Base-by-base conservation (phyloP, 2,888 invertebrate species). In the Cynaeus angustus region DNA sequence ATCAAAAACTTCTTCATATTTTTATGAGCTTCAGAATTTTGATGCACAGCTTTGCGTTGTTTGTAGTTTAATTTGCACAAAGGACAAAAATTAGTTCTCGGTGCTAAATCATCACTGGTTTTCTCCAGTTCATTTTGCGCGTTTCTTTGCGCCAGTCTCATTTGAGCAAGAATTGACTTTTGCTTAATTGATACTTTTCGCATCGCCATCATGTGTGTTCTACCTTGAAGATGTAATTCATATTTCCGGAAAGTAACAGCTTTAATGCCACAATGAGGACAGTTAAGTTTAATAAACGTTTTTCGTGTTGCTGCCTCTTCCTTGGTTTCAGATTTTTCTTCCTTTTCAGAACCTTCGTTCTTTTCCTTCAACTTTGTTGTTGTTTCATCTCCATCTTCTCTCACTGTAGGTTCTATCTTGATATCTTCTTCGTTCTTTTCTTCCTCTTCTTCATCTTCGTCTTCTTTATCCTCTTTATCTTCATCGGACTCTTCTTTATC, bases 1-100 rank as follows among this genome's bases (percentile, higher is more conserved):
- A 93, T 91, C 71, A 95, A 86, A 85, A 95, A 94, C 80, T 93
- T 91, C 84, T 93, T 94, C 90, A 95, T 94, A 80, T 92, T 92
- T 84, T 93, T 91, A 81, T 95, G 95, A 30, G 93, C 89, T 77
- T 93, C 92, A 21, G 94, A 93, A 65, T 90, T 86, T 81, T 93
- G 92, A 88, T 95, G 95, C 69, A 92, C 90, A 70, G 91, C 89
- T 80, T 93, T 92, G 16, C 82, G 80, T 71, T 85, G 85, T 68
- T 84, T 85, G 73, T 85, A 85, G 72, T 86, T 86, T 46, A 85
- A 73, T 75, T 85, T 85, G 77, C 86, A 86, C 56, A 85, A 73
- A 2, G 84, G 83, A 74, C 86, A 86, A 70, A 84, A 85, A 77
- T 82, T 83, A 28, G 84, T 86, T 71, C 83, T 77, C 3, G 79